Evolutionary conservation across 2,888 invertebrate species (phyloP).

Genomic region (Lymantria dispar): DNA sequence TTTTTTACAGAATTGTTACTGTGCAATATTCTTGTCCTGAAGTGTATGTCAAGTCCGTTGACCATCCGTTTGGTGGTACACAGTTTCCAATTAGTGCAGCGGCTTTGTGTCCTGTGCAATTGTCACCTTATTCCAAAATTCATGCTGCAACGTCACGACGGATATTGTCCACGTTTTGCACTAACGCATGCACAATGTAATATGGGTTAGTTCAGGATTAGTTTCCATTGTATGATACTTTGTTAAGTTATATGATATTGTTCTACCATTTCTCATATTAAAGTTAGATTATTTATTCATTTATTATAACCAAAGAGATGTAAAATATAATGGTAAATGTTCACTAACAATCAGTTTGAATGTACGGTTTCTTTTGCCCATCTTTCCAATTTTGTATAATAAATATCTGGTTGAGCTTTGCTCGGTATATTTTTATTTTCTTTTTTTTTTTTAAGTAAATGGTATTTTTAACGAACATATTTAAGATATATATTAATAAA

Average conservation of each 20-base stretch:
- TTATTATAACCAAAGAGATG: no score
- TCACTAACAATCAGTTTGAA: no score
- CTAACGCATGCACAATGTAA: not conserved
- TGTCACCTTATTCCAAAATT: conserved; percentile 33
- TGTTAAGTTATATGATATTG: not conserved
- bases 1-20: not conserved
- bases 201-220: not conserved
- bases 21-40: conserved; percentile 17
- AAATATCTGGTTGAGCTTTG: no score
- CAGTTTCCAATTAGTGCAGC: conserved; percentile 64
- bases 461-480: no score
- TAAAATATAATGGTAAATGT: no score
- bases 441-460: no score
- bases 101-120: conserved; percentile 48
- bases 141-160: conserved; percentile 12
- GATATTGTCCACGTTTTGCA: conserved; percentile 13
- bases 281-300: no score
- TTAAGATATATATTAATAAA: no score
- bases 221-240: not conserved
- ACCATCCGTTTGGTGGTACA: conserved; percentile 48
- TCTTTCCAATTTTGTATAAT: no score
- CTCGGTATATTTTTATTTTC: no score
- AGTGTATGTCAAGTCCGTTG: conserved; percentile 44
- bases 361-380: no score
- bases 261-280: no score